These are phyloP conservation scores for Apoda limacodes DNA, from an alignment of 2,888 invertebrate species.

Conservation along the genomic window DNA sequence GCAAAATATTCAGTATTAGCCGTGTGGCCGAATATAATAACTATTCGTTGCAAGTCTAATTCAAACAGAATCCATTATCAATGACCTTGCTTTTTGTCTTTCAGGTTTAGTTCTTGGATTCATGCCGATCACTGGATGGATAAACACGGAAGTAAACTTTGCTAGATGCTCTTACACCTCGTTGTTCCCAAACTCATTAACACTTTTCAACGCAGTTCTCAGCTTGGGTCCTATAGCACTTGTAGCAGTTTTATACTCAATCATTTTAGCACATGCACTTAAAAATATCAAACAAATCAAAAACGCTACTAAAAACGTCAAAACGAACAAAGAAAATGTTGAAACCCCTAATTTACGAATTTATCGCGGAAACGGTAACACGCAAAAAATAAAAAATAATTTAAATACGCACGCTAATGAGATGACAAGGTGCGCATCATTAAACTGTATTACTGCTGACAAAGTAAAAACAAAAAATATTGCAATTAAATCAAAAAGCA, in stretches of 20 bases:
- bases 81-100: no score
- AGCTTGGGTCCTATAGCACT: constrained; percentile 62
- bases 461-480: constrained; percentile 13
- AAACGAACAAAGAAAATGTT: constrained; percentile 18
- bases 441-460: constrained; percentile 24
- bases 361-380: constrained; percentile 32
- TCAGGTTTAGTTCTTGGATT: constrained; percentile 70
- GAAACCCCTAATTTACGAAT: constrained; percentile 40
- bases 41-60: no score
- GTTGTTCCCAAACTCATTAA: constrained; percentile 64
- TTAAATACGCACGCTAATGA: no score
- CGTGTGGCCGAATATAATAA: no score
- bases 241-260: constrained; percentile 64
- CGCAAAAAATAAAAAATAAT: constrained; percentile 16
- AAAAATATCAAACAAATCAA: constrained; percentile 47
- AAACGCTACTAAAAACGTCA: constrained; percentile 31
- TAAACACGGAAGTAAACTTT: constrained; percentile 35
- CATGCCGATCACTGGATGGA: constrained; percentile 71
- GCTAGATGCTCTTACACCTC: constrained; percentile 68
- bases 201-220: constrained; percentile 65
- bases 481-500: constrained; percentile 36
- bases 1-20: no score
- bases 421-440: constrained; percentile 45
- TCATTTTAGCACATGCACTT: constrained; percentile 69
- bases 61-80: no score